These are phyloP conservation scores for Aphodius sticticus DNA, from an alignment of 2,888 invertebrate species.

Conservation along the genomic window DNA sequence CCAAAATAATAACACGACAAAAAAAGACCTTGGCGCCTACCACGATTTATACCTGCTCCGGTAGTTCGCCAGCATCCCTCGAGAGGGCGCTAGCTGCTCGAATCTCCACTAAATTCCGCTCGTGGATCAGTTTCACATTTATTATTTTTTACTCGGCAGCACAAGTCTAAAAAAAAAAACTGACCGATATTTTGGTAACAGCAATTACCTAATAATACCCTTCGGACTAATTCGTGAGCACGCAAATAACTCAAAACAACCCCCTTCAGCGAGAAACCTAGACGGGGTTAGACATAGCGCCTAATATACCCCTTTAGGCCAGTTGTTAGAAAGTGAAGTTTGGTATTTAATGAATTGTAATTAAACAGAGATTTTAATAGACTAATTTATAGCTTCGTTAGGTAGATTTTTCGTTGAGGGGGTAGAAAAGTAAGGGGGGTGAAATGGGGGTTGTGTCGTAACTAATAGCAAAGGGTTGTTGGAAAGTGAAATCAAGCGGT, in stretches of 20 bases:
- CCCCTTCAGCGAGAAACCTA: not conserved
- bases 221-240: constrained; percentile 18
- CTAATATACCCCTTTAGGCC: not conserved
- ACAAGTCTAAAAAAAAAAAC: not conserved
- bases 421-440: constrained; percentile 34
- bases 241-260: constrained; percentile 27
- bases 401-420: constrained; percentile 8
- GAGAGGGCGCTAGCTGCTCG: not conserved
- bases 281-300: no score
- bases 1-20: not conserved
- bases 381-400: constrained; percentile 17
- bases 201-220: constrained; percentile 21
- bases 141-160: not conserved
- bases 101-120: not conserved
- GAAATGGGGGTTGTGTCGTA: constrained; percentile 35
- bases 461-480: constrained; percentile 32
- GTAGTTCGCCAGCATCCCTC: not conserved
- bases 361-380: not conserved
- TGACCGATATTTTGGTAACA: not conserved
- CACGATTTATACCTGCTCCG: constrained; percentile 8
- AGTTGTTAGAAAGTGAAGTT: constrained; percentile 12
- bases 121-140: not conserved
- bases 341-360: constrained; percentile 17
- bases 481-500: constrained; percentile 32
- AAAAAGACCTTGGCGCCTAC: not conserved